These are phyloP conservation scores for Pachyrhynchus sulphureomaculatus DNA, from an alignment of 1,140 invertebrate genomes.

Conservation along the genomic window DNA sequence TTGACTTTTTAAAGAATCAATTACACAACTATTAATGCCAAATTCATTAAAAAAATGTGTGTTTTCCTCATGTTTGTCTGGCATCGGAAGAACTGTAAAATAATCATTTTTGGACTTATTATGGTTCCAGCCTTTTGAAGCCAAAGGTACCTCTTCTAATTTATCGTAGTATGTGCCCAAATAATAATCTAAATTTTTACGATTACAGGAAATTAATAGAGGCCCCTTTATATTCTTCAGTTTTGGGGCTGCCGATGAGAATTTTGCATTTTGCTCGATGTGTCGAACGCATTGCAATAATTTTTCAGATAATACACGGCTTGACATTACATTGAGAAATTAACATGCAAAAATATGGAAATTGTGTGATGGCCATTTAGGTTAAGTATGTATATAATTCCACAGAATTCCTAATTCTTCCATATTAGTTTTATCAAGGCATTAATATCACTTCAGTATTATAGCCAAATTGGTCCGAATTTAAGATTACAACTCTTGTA, in stretches of 20 bases:
- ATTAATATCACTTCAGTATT: too few relatives aligned
- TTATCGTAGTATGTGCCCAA: slow-evolving; percentile 65
- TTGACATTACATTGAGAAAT: too few relatives aligned
- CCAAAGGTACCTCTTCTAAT: slow-evolving; percentile 68
- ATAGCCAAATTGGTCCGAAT: too few relatives aligned
- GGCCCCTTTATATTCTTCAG: slow-evolving; percentile 12
- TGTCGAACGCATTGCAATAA: not conserved
- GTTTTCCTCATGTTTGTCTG: slow-evolving; percentile 48
- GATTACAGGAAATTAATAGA: slow-evolving; percentile 69
- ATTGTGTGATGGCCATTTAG: too few relatives aligned
- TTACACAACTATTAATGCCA: slow-evolving; percentile 55
- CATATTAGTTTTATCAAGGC: too few relatives aligned
- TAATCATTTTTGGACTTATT: slow-evolving; percentile 75
- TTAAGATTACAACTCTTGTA: too few relatives aligned
- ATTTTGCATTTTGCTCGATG: not conserved
- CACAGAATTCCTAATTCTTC: too few relatives aligned
- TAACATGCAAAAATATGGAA: too few relatives aligned
- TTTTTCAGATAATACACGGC: not conserved
- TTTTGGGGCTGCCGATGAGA: not conserved
- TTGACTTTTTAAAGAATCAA: slow-evolving; percentile 58
- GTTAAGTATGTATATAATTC: too few relatives aligned
- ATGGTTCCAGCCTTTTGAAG: slow-evolving; percentile 78
- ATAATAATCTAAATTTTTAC: slow-evolving; percentile 69
- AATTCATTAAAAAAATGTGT: slow-evolving; percentile 56
- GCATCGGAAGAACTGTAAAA: slow-evolving; percentile 69